Evolutionary conservation across 2,888 invertebrate species (phyloP).

Genomic region (Ophioninae sp.): DNA sequence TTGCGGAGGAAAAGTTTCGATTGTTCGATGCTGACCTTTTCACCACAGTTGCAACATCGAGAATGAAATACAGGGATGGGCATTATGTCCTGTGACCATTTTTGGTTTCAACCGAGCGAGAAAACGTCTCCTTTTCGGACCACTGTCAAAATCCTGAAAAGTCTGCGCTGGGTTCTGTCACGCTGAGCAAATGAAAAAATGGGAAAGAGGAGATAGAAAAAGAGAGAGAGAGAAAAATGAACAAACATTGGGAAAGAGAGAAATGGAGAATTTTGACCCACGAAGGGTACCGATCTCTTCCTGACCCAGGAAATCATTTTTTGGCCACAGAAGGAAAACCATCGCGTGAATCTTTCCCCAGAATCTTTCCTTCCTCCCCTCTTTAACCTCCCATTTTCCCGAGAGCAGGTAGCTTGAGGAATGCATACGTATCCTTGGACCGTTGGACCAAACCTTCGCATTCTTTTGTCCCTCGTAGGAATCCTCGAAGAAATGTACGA

Average conservation of each 20-base stretch:
- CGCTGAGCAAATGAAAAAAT: constrained; percentile 31
- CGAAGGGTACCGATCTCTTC: constrained; percentile 41
- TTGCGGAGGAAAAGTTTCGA: constrained; percentile 26
- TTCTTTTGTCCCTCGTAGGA: constrained; percentile 42
- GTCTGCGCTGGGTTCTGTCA: constrained; percentile 21
- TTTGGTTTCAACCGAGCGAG: constrained; percentile 37
- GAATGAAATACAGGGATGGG: constrained; percentile 32
- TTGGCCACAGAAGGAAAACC: constrained; percentile 66
- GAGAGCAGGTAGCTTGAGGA: constrained; percentile 58
- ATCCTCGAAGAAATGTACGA: background rate
- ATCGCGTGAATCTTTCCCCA: constrained; percentile 44
- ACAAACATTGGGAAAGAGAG: background rate
- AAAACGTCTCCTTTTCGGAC: constrained; percentile 13
- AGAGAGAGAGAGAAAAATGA: constrained; percentile 4
- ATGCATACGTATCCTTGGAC: constrained; percentile 20
- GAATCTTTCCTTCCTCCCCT: constrained; percentile 31
- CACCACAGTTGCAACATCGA: constrained; percentile 17
- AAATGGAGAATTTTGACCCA: constrained; percentile 11
- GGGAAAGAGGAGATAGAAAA: background rate
- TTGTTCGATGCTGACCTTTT: constrained; percentile 58
- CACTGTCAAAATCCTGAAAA: background rate
- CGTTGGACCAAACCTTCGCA: constrained; percentile 25
- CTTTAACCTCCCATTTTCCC: constrained; percentile 14
- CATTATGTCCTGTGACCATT: constrained; percentile 58
- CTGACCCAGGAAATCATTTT: constrained; percentile 65